These are phyloP conservation scores for Tragulus kanchil DNA, from an alignment of 2,113 vertebrate genomes.

Conservation along the genomic window DNA sequence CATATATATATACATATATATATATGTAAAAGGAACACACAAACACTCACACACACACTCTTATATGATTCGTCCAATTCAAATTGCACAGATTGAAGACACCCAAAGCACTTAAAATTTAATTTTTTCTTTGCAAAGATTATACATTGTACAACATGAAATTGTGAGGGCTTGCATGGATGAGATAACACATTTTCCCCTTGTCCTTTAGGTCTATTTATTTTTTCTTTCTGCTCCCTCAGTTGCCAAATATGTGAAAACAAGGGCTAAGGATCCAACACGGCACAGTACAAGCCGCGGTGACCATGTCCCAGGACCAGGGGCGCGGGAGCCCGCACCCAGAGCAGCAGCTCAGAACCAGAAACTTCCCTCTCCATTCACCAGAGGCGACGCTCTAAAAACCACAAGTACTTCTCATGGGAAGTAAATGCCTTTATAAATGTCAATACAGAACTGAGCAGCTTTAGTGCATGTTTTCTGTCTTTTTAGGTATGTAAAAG, in stretches of 20 bases:
- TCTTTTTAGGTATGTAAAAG: slow-evolving; percentile 36
- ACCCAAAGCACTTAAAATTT: neutral
- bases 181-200: neutral
- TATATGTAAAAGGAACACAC: neutral
- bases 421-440: slow-evolving; percentile 38
- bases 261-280: neutral
- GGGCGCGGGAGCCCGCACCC: neutral
- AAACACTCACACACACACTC: too few species aligned
- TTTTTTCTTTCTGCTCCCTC: slow-evolving; percentile 26
- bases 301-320: neutral
- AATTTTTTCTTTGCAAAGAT: neutral
- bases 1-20: neutral
- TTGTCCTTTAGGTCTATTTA: neutral
- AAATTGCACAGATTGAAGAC: neutral
- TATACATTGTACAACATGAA: neutral
- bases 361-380: slow-evolving; percentile 14
- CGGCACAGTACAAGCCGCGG: neutral
- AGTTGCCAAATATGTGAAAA: neutral
- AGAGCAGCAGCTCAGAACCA: neutral
- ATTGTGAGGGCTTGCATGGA: neutral
- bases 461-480: slow-evolving; percentile 42
- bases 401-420: slow-evolving; percentile 36
- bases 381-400: slow-evolving; percentile 26
- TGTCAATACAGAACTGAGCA: slow-evolving; percentile 49
- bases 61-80: neutral